Base-by-base conservation (phyloP, 2,888 invertebrate species). In the Leucania comma region DNA sequence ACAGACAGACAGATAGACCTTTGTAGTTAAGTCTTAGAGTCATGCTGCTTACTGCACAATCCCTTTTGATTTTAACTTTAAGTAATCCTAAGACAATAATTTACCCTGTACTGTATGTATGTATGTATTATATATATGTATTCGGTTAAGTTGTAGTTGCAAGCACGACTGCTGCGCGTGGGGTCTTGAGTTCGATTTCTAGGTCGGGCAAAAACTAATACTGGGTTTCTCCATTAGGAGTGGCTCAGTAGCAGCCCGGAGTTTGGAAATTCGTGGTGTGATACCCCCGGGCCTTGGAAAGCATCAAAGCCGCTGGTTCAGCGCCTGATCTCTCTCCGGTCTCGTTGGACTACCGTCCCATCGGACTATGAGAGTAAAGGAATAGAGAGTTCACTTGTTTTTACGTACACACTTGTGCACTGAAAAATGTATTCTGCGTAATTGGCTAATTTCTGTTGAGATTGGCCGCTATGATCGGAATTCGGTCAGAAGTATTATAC, bases 1-100 rank as follows among this genome's bases (percentile, higher is more conserved):
- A 77, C 53, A 2, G 14, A 14, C 51, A 1, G 35, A 73, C 66
- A 17, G 32, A 63, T 64, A 38, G 22, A 79, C 26, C 0, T 17
- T 35, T 24, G 5, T 48, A 46, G 12, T 35, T 74, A 46, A 54
- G 20, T 60, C 0, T 59, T 29, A 22, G 17, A 66, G 26, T 75
- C 29, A 75, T 32, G 70, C 81, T 80, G 76, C 72, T 73, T 61
- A 70, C 56, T 78, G 68, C 70, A 67, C 67, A 67, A 72, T 60
- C 24, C 53, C 32, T 68, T 74, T 64, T 82, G 68, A 56, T 75
- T 79, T 67, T 58, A 75, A 59, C 72, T 24, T 66, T 58, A 53
- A 42, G 72, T 81, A 64, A 72, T 77, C 35, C 8, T 58, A 68
- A 62, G 78, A 81, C 78, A 79, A 79, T 79, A 79, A 79, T 72